Base-by-base conservation (phyloP, 2,113 vertebrate genomes). In the Odontophorus gujanensis region DNA sequence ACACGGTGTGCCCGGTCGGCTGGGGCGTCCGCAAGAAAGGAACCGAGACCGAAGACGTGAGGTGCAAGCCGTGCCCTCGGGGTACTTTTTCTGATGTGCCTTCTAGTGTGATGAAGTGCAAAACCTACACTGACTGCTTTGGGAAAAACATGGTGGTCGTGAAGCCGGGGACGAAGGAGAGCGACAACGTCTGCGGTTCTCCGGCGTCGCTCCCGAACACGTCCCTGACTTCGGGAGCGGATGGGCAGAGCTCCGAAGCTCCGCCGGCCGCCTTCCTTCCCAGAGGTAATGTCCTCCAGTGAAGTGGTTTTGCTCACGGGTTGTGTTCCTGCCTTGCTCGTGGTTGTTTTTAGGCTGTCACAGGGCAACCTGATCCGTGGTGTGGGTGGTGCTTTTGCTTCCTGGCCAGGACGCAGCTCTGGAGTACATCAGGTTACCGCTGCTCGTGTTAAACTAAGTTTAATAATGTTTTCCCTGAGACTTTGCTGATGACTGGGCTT, bases 31-130 rank as follows among this genome's bases (percentile, higher is more conserved):
- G 98, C 92, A 99, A 98, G 96, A 98, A 98, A 86, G 99, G 99
- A 85, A 98, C 97, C 0, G 98, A 98, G 89, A 98, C 96, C 0
- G 98, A 99, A 97, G 98, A 99, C 1, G 98, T 99, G 78, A 94
- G 98, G 96, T 99, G 99, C 90, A 99, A 98, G 97, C 97, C 92
- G 13, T 99, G 99, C 95, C 96, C 96, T 89, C 98, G 95, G 72
- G 99, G 99, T 84, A 99, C 98, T 82, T 99, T 98, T 98, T 99
- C 99, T 77, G 97, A 98, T 62, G 97, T 97, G 97, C 95, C 98
- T 95, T 99, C 99, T 50, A 98, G 97, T 48, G 96, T 97, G 51
- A 88, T 97, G 95, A 98, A 95, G 98, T 99, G 99, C 96, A 98
- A 93, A 97, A 88, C 97, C 6, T 98, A 98, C 97, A 98, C 98